Evolutionary conservation across 2,888 invertebrate genomes (phyloP), one percentile per base, ranked within the genome.

Genomic region (Lepidonotus clava): DNA sequence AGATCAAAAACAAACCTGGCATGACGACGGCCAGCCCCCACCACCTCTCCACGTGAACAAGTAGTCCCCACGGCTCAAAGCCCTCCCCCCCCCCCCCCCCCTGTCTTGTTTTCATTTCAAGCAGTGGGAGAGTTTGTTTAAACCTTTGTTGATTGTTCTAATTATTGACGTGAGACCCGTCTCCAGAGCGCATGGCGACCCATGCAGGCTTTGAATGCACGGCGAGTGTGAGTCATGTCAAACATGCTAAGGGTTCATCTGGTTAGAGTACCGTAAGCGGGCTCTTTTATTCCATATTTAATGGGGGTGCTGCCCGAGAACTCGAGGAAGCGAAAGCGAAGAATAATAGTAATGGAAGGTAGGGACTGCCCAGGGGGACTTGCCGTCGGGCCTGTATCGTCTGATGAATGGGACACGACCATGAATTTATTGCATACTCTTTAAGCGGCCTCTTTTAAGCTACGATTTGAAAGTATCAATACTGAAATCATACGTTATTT

Each of bases 231-330:
- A 71, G 36, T 71, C 71, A 71, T 61, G 28, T 61, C 28, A 61
- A 61, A 61, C 61, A 61, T 61, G 61, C 71, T 14, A 38, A 11
- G 71, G 71, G 71, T 38, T 38, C 71, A 38, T 34, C 71, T 38
- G 71, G 71, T 71, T 71, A 71, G 71, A n/a, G 36, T 34, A 34
- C 71, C 38, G 4, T 18, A 71, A 24, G n/a, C 56, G 21, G 56
- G 56, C 36, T 34, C 71, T n/a, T 71, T 71, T 71, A 71, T 38
- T 71, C 36, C 71, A 71, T 71, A 71, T 71, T 71, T 71, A 71
- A 71, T 71, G 71, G 71, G 71, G 14, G 21, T 38, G 38, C 14
- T 71, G 18, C 71, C 21, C 46, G 46, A 38, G 38, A 34, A 38
- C 71, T n/a, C 21, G 71, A 36, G 71, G 71, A 71, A 71, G 71